Conservation (phyloP, 2,888 invertebrate genomes). For the Laspeyria flexula region DNA sequence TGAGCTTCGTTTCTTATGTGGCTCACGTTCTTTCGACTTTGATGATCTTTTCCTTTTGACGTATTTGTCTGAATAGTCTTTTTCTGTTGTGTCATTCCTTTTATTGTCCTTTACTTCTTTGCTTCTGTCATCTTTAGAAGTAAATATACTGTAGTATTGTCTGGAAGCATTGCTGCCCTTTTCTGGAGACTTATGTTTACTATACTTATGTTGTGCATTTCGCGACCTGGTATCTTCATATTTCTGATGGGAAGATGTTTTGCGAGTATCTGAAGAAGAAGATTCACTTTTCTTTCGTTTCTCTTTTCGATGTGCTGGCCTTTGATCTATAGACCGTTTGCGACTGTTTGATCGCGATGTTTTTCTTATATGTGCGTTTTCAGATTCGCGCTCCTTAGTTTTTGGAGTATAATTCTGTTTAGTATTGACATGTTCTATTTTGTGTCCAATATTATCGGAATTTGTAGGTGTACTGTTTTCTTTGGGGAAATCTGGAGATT, state of each 20-base stretch:
- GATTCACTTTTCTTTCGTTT: slow-evolving; percentile 77
- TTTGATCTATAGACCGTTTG: slow-evolving; percentile 75
- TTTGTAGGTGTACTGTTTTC: slow-evolving; percentile 28
- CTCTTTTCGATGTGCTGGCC: slow-evolving; percentile 79
- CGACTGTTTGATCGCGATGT: slow-evolving; percentile 58
- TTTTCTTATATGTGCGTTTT: slow-evolving; percentile 43
- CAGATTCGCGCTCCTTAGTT: slow-evolving; percentile 44
- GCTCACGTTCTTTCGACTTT: slow-evolving; percentile 52
- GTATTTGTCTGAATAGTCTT: slow-evolving; percentile 72
- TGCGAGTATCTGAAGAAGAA: slow-evolving; percentile 42
- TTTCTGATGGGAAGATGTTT: slow-evolving; percentile 53
- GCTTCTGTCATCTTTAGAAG: slow-evolving; percentile 48
- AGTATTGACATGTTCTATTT: slow-evolving; percentile 21
- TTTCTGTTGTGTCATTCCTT: slow-evolving; percentile 53
- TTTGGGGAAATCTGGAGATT: slow-evolving; percentile 19
- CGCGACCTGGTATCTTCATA: slow-evolving; percentile 35
- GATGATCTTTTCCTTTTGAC: slow-evolving; percentile 73
- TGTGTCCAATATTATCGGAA: slow-evolving; percentile 14
- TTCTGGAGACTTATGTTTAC: slow-evolving; percentile 54
- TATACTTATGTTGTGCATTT: slow-evolving; percentile 48
- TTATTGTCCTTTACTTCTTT: slow-evolving; percentile 57
- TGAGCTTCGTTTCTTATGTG: slow-evolving; percentile 55
- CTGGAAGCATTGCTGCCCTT: slow-evolving; percentile 58
- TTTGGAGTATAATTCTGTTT: slow-evolving; percentile 42
- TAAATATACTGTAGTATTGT: slow-evolving; percentile 58